Base-by-base conservation (phyloP, 2,113 vertebrate genomes). In the Prochilodus magdalenae region DNA sequence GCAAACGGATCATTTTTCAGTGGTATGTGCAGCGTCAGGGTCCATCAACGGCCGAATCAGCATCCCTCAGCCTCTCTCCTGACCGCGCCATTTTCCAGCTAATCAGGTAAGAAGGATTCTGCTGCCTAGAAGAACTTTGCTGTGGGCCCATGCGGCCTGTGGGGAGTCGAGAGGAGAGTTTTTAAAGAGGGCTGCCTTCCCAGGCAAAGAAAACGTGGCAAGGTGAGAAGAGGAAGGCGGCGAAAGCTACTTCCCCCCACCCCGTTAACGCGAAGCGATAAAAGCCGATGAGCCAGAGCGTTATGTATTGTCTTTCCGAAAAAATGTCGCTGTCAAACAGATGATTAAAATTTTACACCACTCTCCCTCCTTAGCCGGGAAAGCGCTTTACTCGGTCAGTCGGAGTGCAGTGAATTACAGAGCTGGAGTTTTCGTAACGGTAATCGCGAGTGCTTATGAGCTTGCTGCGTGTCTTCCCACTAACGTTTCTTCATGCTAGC, bases 1-100 rank as follows among this genome's bases (percentile, higher is more conserved):
- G 53, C 67, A 65, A 73, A 76, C 11, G 51, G 44, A 71, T 84
- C 73, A 69, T 73, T 51, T 85, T 73, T 66, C 36, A 67, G 69
- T 11, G 0, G 24, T 27, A 26, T 40, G 57, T 62, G 76, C 60
- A 33, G 78, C 49, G 57, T 73, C 59, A 70, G 73, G 65, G 40
- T 30, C 15, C 72, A 75, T 75, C 72, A 75, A 11, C 30, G 22
- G 73, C 79, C 15, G 24, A 70, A 66, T 77, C 79, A 69, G 65
- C 73, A 67, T 80, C 55, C 69, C 69, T 63, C 66, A 72, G 67
- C 14, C 16, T 74, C 76, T 77, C 70, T 62, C 36, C 65, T 77
- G 80, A 76, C 27, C 0, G 1, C 6, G 1, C 15, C 22, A 65
- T 77, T 82, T 71, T 60, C 53, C 73, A 26, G 60, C 18, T 70